These are phyloP conservation scores for Agraylea sexmaculata DNA, from an alignment of 1,140 invertebrate genomes.

Conservation along the genomic window DNA sequence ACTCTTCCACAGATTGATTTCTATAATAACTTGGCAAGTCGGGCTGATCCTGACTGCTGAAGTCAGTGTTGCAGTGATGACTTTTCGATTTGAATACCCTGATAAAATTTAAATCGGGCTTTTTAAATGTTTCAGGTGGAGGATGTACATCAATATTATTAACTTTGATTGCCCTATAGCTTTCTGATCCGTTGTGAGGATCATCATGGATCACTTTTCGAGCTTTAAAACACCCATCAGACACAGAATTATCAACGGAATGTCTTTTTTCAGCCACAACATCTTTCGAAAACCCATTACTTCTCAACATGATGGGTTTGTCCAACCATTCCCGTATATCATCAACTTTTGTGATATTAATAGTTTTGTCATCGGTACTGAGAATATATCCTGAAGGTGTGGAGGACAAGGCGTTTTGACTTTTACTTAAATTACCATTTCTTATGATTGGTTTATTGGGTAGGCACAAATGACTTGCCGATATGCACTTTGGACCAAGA, in stretches of 20 bases:
- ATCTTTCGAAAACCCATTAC: slow-evolving; percentile 16
- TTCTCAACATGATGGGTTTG: slow-evolving; percentile 27
- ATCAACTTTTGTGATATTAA: slow-evolving; percentile 33
- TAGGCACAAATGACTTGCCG: slow-evolving; percentile 26
- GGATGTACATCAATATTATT: slow-evolving; percentile 1
- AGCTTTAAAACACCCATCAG: slow-evolving; percentile 18
- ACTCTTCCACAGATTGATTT: slow-evolving; percentile 35
- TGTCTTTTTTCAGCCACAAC: slow-evolving; percentile 17
- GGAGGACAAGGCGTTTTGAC: slow-evolving; percentile 22
- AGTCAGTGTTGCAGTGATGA: slow-evolving; percentile 13
- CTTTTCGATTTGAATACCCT: slow-evolving; percentile 20
- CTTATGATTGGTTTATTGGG: slow-evolving; percentile 19
- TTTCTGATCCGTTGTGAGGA: slow-evolving; percentile 8
- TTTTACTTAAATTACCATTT: slow-evolving; percentile 20
- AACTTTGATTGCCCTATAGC: slow-evolving; percentile 11
- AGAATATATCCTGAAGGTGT: slow-evolving; percentile 34
- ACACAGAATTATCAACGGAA: slow-evolving; percentile 14
- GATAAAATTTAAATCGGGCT: slow-evolving; percentile 12
- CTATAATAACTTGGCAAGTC: slow-evolving; percentile 29
- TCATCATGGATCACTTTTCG: slow-evolving; percentile 22
- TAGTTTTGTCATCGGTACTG: slow-evolving; percentile 25
- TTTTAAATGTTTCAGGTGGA: slow-evolving; percentile 9
- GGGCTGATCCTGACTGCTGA: slow-evolving; percentile 6
- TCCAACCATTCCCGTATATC: slow-evolving; percentile 37
- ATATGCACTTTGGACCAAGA: slow-evolving; percentile 29